Percentiles rank a stretch among this genome's conserved stretches.
Evolutionary conservation across 2,888 invertebrate genomes (phyloP).

Genomic region (Napeogenes inachia): DNA sequence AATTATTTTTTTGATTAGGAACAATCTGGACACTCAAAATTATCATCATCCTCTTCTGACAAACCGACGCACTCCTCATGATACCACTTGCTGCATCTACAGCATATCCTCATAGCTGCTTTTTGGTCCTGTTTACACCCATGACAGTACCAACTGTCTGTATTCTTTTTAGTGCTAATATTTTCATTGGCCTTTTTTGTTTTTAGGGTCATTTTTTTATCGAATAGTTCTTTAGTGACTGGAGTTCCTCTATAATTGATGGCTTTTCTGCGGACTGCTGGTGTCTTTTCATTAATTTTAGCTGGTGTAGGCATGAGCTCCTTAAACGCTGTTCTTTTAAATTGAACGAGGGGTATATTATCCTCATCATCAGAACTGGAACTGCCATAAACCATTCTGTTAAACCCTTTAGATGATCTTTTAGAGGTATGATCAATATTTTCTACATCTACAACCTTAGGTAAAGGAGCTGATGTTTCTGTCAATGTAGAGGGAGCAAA

Average conservation of each 20-base stretch:
- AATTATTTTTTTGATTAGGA: conserved; percentile 8
- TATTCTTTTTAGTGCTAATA: neutral
- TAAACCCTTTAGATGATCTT: neutral
- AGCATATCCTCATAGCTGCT: conserved; percentile 14
- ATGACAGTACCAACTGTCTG: conserved; percentile 13
- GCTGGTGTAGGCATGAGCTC: too few relatives aligned
- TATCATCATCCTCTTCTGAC: conserved; percentile 15
- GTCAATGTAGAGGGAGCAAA: conserved; percentile 11
- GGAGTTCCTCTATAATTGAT: conserved; percentile 24
- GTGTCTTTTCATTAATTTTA: too few relatives aligned
- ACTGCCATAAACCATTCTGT: conserved; percentile 5
- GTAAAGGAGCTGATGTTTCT: conserved; percentile 3
- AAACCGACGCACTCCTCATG: conserved; percentile 19
- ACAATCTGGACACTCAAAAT: conserved; percentile 15
- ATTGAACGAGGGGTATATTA: conserved; percentile 12
- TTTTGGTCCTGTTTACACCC: conserved; percentile 12
- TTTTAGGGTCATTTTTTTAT: too few relatives aligned
- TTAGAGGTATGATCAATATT: conserved; percentile 2
- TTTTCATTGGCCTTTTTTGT: neutral
- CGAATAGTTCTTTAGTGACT: conserved; percentile 22
- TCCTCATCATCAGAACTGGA: conserved; percentile 6
- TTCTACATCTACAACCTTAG: neutral
- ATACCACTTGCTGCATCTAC: conserved; percentile 14
- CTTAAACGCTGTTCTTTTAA: too few relatives aligned
- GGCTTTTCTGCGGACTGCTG: conserved; percentile 18